Evolutionary conservation across 2,797 vertebrate species (phyloP).

Genomic region (Rachycentron canadum): DNA sequence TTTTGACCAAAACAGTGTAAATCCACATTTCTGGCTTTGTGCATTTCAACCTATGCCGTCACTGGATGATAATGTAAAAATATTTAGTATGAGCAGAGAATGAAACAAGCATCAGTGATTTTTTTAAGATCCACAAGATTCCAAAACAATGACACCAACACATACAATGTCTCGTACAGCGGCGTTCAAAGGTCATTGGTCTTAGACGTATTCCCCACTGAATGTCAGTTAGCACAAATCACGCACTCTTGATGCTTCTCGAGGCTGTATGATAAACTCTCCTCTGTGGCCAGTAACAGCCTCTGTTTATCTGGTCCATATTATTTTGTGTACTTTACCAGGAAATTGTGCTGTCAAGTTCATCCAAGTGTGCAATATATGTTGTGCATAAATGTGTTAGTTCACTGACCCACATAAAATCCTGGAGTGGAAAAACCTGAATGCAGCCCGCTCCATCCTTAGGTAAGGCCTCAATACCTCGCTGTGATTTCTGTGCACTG

Average conservation of each 20-base stretch:
- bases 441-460: conserved; percentile 45
- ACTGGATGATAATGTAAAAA: neutral
- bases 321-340: neutral
- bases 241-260: conserved; percentile 1
- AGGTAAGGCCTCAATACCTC: conserved; percentile 48
- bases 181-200: too few species aligned
- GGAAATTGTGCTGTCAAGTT: conserved; percentile 9
- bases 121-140: conserved; percentile 1
- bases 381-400: conserved; percentile 1
- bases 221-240: too few species aligned
- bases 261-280: conserved; percentile 12
- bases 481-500: conserved; percentile 63
- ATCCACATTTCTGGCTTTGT: neutral
- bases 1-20: too few species aligned
- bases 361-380: neutral
- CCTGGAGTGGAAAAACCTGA: conserved; percentile 43
- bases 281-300: neutral
- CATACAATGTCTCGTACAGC: neutral
- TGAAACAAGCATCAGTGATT: neutral
- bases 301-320: neutral
- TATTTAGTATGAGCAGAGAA: neutral
- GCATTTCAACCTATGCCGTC: neutral
- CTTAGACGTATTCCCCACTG: too few species aligned
- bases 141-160: neutral
- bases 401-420: conserved; percentile 58